These are phyloP conservation scores for Tupaia chinensis DNA, from an alignment of 2,113 vertebrate genomes.

Conservation along the genomic window DNA sequence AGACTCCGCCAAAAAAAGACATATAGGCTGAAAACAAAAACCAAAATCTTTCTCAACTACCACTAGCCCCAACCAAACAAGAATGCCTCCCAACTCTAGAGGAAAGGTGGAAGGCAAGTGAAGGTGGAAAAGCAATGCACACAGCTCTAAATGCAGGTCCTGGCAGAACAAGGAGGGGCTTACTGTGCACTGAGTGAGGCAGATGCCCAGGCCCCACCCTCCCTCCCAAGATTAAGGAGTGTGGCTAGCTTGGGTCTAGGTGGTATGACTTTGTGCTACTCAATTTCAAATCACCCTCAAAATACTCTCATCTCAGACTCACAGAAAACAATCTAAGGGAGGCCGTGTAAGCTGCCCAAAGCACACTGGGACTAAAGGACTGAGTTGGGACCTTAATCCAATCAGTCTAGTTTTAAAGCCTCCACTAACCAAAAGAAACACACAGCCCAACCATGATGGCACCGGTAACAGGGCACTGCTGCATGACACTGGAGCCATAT, in stretches of 20 bases:
- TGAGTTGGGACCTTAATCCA: background rate
- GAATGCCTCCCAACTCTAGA: background rate
- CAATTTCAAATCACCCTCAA: conserved; percentile 23
- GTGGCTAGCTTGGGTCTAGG: background rate
- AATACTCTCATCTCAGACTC: background rate
- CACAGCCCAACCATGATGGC: background rate
- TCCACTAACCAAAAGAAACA: background rate
- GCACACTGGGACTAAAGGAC: background rate
- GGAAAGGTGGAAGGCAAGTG: background rate
- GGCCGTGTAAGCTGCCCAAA: background rate
- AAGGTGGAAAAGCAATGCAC: background rate
- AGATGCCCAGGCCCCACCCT: background rate
- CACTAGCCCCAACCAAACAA: background rate
- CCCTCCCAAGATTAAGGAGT: background rate
- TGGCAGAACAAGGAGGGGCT: background rate
- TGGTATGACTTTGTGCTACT: background rate
- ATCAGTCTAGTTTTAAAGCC: background rate
- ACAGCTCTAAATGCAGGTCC: background rate
- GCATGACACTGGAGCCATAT: no score
- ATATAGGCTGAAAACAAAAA: conserved; percentile 15
- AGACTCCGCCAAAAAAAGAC: background rate
- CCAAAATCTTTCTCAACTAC: background rate
- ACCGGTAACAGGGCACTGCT: no score
- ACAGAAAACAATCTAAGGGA: conserved; percentile 10
- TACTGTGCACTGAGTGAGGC: background rate